Evolutionary conservation across 2,888 invertebrate genomes (phyloP).

Genomic region (Podabrus alpinus): DNA sequence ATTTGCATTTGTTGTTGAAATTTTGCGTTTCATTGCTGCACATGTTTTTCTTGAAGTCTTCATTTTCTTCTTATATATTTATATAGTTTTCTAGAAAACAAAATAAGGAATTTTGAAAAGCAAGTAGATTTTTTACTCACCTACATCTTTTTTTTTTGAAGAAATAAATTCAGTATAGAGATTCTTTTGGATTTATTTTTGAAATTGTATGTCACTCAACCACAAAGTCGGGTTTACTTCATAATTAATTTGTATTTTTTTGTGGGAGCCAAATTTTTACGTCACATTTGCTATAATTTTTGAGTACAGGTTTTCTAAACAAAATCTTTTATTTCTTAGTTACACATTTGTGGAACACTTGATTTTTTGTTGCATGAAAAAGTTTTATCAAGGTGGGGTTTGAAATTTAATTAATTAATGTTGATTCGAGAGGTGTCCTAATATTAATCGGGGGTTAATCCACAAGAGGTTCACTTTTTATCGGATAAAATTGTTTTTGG

Average conservation of each 20-base stretch:
- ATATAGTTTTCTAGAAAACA: background rate
- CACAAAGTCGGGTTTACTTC: background rate
- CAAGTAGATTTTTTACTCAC: background rate
- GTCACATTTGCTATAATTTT: background rate
- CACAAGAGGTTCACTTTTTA: too few relatives aligned
- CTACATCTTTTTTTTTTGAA: background rate
- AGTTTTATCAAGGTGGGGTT: too few relatives aligned
- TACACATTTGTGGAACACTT: background rate
- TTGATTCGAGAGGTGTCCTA: too few relatives aligned
- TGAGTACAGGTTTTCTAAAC: background rate
- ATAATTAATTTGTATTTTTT: background rate
- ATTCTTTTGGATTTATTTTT: background rate
- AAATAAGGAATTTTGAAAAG: background rate
- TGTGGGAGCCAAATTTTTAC: background rate
- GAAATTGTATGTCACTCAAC: too few relatives aligned
- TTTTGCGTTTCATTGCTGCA: background rate
- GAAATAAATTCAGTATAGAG: background rate
- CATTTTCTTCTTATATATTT: background rate
- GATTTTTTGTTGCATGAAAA: background rate
- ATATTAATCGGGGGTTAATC: too few relatives aligned
- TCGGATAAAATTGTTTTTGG: too few relatives aligned
- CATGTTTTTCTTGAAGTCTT: background rate
- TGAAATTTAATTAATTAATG: too few relatives aligned
- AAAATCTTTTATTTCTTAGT: background rate
- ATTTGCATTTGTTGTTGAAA: background rate